phyloP scores from a whole-genome alignment of 2,797 vertebrate species.

The Hybognathus amarus region DNA sequence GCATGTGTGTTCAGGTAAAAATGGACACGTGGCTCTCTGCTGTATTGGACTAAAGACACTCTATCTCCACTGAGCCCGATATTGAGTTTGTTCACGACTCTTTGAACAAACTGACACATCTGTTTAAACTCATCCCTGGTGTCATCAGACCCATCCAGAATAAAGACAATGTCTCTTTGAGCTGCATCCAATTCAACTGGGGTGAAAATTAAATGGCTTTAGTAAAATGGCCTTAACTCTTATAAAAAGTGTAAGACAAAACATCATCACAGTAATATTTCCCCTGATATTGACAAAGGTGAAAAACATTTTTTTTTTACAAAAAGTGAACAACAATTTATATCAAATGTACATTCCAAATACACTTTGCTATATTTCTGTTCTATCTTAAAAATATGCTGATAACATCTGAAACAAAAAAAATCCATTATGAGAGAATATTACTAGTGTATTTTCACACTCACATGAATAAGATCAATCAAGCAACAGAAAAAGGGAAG shows the following conservation, averaged over 20 bases:
- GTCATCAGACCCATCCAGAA: constrained; percentile 65
- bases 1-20: constrained; percentile 81
- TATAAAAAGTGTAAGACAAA: constrained; percentile 2
- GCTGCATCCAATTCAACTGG: constrained; percentile 59
- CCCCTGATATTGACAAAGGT: background rate
- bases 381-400: constrained; percentile 1
- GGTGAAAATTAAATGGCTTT: constrained; percentile 49
- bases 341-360: constrained; percentile 6
- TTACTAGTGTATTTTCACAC: background rate
- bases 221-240: constrained; percentile 23
- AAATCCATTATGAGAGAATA: background rate
- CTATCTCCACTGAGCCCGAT: constrained; percentile 79
- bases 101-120: constrained; percentile 74
- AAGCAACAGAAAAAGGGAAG: constrained; percentile 29
- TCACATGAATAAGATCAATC: constrained; percentile 8
- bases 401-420: background rate
- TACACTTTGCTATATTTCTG: background rate
- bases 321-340: background rate
- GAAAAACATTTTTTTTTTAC: background rate
- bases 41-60: constrained; percentile 84
- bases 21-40: constrained; percentile 74
- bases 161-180: constrained; percentile 65
- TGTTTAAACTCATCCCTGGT: constrained; percentile 69
- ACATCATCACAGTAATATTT: constrained; percentile 1
- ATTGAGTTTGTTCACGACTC: constrained; percentile 76